Percentiles rank a stretch among this genome's conserved stretches.
Conservation (phyloP, 2,888 invertebrate species). For the Drosophila affinis region DNA sequence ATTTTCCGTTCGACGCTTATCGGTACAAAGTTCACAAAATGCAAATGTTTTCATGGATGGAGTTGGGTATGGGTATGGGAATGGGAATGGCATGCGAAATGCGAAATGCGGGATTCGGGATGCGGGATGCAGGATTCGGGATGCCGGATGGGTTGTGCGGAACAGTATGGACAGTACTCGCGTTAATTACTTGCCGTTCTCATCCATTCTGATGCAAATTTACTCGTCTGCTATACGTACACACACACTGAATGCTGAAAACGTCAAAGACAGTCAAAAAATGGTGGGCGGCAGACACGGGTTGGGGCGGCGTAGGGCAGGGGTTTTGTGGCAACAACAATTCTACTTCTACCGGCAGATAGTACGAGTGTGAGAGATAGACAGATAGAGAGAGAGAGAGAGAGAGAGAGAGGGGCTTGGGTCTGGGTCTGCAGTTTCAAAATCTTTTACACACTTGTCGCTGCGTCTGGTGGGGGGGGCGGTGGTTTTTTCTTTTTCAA, state of each 20-base stretch:
- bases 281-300: slow-evolving; percentile 11
- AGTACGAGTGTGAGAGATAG: slow-evolving; percentile 10
- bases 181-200: slow-evolving; percentile 69
- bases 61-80: not conserved
- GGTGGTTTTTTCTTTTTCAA: slow-evolving; percentile 31
- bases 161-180: slow-evolving; percentile 28
- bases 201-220: slow-evolving; percentile 65
- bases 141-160: not conserved
- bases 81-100: not conserved
- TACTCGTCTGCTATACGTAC: slow-evolving; percentile 29
- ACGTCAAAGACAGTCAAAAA: slow-evolving; percentile 38
- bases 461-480: slow-evolving; percentile 21
- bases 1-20: slow-evolving; percentile 21
- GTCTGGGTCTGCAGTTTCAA: slow-evolving; percentile 15
- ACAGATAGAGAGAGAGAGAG: too few species aligned
- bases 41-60: slow-evolving; percentile 19
- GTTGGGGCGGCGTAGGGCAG: slow-evolving; percentile 2
- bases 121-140: slow-evolving; percentile 1
- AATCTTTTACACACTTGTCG: slow-evolving; percentile 46
- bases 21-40: slow-evolving; percentile 27
- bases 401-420: not conserved
- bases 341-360: slow-evolving; percentile 44
- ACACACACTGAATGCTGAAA: slow-evolving; percentile 36
- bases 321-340: slow-evolving; percentile 36
- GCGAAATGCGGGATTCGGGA: not conserved